Evolutionary conservation across 2,113 vertebrate genomes (phyloP).

Genomic region (Sinosuthora webbiana): DNA sequence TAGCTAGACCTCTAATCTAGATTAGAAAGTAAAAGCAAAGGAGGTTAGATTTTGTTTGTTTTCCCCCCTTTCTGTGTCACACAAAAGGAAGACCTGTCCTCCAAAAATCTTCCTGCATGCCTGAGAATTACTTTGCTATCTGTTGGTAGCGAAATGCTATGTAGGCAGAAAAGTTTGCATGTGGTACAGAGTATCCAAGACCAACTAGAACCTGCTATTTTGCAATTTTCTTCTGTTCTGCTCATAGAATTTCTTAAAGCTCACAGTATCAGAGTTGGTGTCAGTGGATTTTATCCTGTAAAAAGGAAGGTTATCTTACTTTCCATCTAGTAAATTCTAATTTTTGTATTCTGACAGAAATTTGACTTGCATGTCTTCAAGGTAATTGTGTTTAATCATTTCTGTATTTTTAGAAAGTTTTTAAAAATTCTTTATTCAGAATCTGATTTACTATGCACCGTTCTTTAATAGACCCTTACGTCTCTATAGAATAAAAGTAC

Average conservation of each 20-base stretch:
- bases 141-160: neutral
- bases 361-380: neutral
- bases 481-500: neutral
- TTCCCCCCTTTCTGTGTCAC: neutral
- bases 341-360: neutral
- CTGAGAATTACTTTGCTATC: neutral
- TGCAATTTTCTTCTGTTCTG: neutral
- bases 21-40: neutral
- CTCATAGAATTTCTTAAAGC: neutral
- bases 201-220: neutral
- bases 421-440: neutral
- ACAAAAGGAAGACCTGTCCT: neutral
- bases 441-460: neutral
- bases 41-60: neutral
- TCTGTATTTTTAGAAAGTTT: neutral
- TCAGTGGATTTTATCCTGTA: neutral
- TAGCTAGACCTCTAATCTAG: neutral
- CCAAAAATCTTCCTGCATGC: neutral
- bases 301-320: neutral
- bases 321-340: neutral
- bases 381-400: neutral
- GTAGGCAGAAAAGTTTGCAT: neutral
- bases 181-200: neutral
- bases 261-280: neutral
- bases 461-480: neutral